Conservation (phyloP, 2,113 vertebrate species). For the Sphaerodactylus townsendi region DNA sequence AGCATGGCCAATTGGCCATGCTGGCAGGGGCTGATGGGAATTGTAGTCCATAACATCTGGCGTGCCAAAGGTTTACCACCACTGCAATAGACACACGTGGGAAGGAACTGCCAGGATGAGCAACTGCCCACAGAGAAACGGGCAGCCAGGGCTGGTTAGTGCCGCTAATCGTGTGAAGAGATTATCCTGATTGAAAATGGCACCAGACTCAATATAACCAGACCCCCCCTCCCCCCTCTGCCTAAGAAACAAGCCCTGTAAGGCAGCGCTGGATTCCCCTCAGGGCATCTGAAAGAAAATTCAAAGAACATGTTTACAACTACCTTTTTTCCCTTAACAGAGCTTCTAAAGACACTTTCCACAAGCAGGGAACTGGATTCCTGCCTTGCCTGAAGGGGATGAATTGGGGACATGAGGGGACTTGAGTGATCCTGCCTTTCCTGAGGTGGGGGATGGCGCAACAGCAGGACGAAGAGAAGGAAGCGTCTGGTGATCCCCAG, state of each 20-base stretch:
- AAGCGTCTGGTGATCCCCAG: too few species aligned
- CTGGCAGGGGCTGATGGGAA: too few species aligned
- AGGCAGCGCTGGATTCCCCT: neutral
- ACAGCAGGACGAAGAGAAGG: too few species aligned
- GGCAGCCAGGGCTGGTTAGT: neutral
- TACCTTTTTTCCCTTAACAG: neutral
- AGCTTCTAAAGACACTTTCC: too few species aligned
- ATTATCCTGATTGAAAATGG: slow-evolving; percentile 70
- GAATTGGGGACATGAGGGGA: neutral
- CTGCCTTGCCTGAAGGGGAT: neutral
- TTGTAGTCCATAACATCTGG: too few species aligned
- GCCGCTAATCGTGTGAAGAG: slow-evolving; percentile 57
- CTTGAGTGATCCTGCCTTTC: neutral
- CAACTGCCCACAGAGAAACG: rapidly evolving
- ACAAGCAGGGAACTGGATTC: neutral
- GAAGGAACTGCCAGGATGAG: neutral
- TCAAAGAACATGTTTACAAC: neutral
- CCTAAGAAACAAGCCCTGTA: neutral
- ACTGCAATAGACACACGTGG: neutral
- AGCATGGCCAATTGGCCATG: too few species aligned
- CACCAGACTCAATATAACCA: slow-evolving; percentile 40
- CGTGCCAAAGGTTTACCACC: too few species aligned
- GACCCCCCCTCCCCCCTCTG: rapidly evolving
- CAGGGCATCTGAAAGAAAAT: neutral
- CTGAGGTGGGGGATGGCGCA: too few species aligned